A percentile compares a stretch with the other conserved stretches of the same genome.
Evolutionary conservation across 2,113 vertebrate species (phyloP).

Genomic region (Columba janthina): DNA sequence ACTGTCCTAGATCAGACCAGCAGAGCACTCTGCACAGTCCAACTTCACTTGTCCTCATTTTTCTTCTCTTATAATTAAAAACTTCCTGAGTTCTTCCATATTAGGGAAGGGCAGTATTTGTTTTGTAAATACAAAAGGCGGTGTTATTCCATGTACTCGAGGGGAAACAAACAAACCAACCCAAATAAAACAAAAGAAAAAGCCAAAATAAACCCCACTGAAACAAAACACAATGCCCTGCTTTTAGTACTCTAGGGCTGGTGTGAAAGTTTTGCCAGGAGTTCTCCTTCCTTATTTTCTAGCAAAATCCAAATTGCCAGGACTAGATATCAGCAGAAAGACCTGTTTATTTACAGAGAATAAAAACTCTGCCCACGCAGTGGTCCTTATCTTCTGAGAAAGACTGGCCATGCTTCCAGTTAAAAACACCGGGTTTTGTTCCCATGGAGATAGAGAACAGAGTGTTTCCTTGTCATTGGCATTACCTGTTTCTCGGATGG

Average conservation of each 20-base stretch:
- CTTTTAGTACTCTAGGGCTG: not conserved
- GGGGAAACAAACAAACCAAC: not conserved
- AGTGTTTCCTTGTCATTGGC: not conserved
- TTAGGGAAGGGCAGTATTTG: conserved; percentile 25
- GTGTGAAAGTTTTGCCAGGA: conserved; percentile 10
- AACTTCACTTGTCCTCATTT: conserved; percentile 47
- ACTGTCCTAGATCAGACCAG: conserved; percentile 68
- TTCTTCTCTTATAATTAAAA: conserved; percentile 64
- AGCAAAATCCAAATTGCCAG: conserved; percentile 10
- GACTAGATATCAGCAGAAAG: not conserved
- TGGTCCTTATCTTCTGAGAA: conserved; percentile 39
- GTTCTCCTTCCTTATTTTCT: not conserved
- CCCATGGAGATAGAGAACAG: conserved; percentile 53
- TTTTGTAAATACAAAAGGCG: conserved; percentile 26
- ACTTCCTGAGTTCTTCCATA: conserved; percentile 39
- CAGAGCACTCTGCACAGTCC: conserved; percentile 34
- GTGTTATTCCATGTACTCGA: not conserved
- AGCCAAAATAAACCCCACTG: no score
- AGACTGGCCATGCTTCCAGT: conserved; percentile 2
- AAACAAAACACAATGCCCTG: not conserved
- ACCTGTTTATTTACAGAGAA: conserved; percentile 35
- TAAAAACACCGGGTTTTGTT: conserved; percentile 50
- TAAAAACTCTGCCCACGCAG: not conserved
- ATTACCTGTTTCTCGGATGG: not conserved
- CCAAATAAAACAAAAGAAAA: not conserved